Percentiles rank a stretch among this genome's conserved stretches.
Evolutionary conservation across 1,140 invertebrate species (phyloP).

Genomic region (Bradysia coprophila): DNA sequence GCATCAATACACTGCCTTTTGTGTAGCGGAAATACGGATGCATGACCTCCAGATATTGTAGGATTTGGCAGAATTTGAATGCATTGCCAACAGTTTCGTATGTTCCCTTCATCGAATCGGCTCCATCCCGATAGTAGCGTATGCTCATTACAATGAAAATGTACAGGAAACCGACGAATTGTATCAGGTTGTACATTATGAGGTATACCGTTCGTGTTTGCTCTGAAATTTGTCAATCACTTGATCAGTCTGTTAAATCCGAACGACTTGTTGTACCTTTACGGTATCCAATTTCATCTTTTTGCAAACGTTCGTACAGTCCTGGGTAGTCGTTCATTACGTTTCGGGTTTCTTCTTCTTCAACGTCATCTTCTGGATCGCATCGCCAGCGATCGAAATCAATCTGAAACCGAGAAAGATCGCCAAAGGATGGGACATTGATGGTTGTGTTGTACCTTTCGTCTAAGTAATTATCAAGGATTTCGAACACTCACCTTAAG

Average conservation of each 20-base stretch:
- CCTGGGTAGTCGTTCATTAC: constrained; percentile 56
- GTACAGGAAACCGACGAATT: constrained; percentile 76
- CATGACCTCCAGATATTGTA: constrained; percentile 75
- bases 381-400: constrained; percentile 59
- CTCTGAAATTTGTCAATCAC: constrained; percentile 33
- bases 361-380: constrained; percentile 37
- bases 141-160: constrained; percentile 54
- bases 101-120: constrained; percentile 48
- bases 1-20: constrained; percentile 41
- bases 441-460: neutral
- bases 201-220: constrained; percentile 71
- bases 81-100: constrained; percentile 60
- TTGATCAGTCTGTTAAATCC: constrained; percentile 3
- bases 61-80: constrained; percentile 62
- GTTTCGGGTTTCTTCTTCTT: constrained; percentile 42
- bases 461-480: neutral
- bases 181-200: constrained; percentile 77
- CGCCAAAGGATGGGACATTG: neutral
- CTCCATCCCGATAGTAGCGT: constrained; percentile 52
- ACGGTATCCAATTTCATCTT: constrained; percentile 61
- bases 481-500: constrained; percentile 41
- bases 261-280: constrained; percentile 48
- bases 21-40: constrained; percentile 81
- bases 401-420: constrained; percentile 26
- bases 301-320: constrained; percentile 52